Evolutionary conservation across 2,113 vertebrate genomes (phyloP).

Genomic region (Ia io): DNA sequence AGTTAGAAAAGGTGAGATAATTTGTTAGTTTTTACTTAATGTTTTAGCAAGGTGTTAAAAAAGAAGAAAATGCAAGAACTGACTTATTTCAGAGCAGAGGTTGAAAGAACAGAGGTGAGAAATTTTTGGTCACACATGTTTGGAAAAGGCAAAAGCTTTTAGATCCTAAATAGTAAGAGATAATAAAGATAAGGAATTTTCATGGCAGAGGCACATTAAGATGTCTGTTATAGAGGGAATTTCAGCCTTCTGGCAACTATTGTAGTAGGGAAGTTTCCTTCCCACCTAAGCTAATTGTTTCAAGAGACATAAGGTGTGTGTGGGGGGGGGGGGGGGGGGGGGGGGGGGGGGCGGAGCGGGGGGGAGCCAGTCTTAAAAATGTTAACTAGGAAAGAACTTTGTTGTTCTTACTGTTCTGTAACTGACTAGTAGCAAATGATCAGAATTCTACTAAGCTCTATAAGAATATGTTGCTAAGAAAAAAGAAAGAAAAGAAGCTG

Average conservation of each 20-base stretch:
- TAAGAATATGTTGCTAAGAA: not conserved
- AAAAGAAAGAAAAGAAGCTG: no score
- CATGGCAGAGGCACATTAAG: not conserved
- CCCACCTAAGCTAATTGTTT: not conserved
- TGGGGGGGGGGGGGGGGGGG: no score
- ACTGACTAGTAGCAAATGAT: not conserved
- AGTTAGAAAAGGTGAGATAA: not conserved
- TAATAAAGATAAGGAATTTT: not conserved
- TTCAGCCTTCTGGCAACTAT: not conserved
- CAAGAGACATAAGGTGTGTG: not conserved
- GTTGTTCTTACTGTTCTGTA: not conserved
- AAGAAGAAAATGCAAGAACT: not conserved
- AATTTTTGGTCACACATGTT: not conserved
- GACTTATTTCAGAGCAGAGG: not conserved
- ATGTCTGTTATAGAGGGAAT: not conserved
- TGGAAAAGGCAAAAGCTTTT: not conserved
- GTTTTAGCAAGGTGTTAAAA: not conserved
- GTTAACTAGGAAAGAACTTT: not conserved
- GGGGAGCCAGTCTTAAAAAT: not conserved
- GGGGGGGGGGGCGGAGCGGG: rapidly evolving
- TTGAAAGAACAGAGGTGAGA: not conserved
- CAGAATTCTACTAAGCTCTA: not conserved
- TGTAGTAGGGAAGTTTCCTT: not conserved
- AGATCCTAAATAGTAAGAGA: not conserved
- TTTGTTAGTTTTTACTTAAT: not conserved